phyloP scores from a whole-genome alignment of 2,888 invertebrate genomes.

The Perdita meconis region DNA sequence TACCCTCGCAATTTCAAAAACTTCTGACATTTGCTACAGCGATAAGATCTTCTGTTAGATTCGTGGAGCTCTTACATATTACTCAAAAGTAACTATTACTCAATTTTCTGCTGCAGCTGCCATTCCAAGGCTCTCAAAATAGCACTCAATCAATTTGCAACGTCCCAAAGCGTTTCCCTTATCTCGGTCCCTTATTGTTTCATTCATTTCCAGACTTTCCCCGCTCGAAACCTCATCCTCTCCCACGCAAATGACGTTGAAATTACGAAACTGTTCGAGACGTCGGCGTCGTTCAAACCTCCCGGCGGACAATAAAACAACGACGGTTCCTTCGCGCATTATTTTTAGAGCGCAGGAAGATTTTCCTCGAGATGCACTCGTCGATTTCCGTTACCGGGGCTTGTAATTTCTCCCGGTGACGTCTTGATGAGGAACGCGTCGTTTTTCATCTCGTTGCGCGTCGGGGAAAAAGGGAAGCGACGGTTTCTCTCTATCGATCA shows the following conservation, averaged over 20 bases:
- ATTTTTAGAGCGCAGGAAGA: constrained; percentile 41
- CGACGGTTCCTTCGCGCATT: constrained; percentile 24
- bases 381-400: background rate
- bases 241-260: constrained; percentile 2
- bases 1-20: no score
- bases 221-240: no score
- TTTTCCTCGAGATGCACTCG: constrained; percentile 9
- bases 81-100: no score
- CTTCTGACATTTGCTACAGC: no score
- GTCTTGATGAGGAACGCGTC: constrained; percentile 14
- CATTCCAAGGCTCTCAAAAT: no score
- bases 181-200: no score
- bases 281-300: constrained; percentile 21
- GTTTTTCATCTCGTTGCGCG: constrained; percentile 14
- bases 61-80: no score
- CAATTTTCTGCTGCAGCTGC: no score
- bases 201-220: background rate
- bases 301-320: constrained; percentile 13
- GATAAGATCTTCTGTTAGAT: no score
- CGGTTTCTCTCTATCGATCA: background rate
- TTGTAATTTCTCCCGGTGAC: background rate
- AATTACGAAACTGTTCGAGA: constrained; percentile 17
- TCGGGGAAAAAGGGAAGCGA: background rate
- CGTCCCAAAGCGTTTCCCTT: no score
- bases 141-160: no score